Base-by-base conservation (phyloP, 2,113 vertebrate species). In the Antigone vipio region DNA sequence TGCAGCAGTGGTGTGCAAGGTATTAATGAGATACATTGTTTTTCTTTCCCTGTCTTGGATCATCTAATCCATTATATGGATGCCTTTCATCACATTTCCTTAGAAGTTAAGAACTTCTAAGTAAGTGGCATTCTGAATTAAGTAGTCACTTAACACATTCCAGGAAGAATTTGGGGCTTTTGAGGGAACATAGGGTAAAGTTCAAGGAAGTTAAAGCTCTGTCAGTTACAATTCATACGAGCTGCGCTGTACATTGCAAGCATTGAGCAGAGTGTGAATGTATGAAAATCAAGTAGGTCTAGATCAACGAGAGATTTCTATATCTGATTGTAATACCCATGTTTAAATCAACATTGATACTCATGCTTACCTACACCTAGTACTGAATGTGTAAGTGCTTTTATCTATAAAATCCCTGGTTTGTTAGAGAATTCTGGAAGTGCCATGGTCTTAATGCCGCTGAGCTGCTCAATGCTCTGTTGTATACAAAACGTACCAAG, bases 101-200 rank as follows among this genome's bases (percentile, higher is more conserved):
- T 26, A 22, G n/a, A 69, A 45, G 45, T 34, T 59, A 64, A 75
- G 85, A 49, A 47, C 22, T 29, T 23, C 44, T 45, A 9, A 66
- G 30, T 14, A 22, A 50, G 58, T 12, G 59, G 11, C 23, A 50
- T 55, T 67, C 53, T 53, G 49, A 78, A 66, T 21, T 13, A 22
- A 26, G 44, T 9, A 50, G 30, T 52, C 62, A 47, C 27, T 47
- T 55, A 50, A 38, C 3, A 34, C 1, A 2, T 16, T 64, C 24
- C 32, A 47, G 69, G 45, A 73, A 52, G 66, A 55, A 4, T 20
- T 13, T 0, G 0, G 7, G 24, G 32, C 6, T 66, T 26, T 7
- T 44, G 26, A 7, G 38, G 17, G 22, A 34, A 52, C 32, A 18
- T 5, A 34, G 15, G 0, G 1, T 32, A 22, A 32, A 29, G 44